These are phyloP conservation scores for Orchesella flavescens DNA, from an alignment of 2,888 invertebrate species.

Conservation along the genomic window DNA sequence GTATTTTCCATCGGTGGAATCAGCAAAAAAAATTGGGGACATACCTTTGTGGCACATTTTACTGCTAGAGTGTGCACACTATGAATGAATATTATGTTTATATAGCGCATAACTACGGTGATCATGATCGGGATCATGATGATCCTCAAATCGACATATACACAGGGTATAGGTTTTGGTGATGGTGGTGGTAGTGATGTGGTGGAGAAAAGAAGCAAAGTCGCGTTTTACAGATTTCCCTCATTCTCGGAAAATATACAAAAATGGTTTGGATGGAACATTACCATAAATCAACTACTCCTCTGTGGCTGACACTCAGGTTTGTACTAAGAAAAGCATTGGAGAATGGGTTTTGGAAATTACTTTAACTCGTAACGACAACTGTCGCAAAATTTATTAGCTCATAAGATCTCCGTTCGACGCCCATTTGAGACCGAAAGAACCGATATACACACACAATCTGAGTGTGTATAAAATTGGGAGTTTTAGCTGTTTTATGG, in stretches of 20 bases:
- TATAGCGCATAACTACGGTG: constrained; percentile 34
- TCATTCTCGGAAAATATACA: constrained; percentile 70
- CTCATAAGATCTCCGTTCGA: constrained; percentile 73
- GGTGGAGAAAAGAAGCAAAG: constrained; percentile 39
- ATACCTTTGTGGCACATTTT: constrained; percentile 41
- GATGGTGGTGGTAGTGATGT: neutral
- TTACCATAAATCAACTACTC: constrained; percentile 72
- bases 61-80: constrained; percentile 23
- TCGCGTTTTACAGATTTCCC: constrained; percentile 47
- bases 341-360: constrained; percentile 72
- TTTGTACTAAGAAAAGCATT: constrained; percentile 69
- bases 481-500: constrained; percentile 40
- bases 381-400: constrained; percentile 73
- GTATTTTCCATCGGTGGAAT: no score
- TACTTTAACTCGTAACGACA: constrained; percentile 73
- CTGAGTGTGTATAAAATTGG: constrained; percentile 34
- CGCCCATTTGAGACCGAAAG: constrained; percentile 70
- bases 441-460: constrained; percentile 64
- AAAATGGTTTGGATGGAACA: constrained; percentile 72
- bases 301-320: constrained; percentile 72
- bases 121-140: constrained; percentile 23
- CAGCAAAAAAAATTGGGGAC: constrained; percentile 14
- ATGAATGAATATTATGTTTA: constrained; percentile 40
- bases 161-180: neutral
- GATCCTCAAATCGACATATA: constrained; percentile 27